Base-by-base conservation (phyloP, 2,113 vertebrate genomes). In the Hypanus sabinus region DNA sequence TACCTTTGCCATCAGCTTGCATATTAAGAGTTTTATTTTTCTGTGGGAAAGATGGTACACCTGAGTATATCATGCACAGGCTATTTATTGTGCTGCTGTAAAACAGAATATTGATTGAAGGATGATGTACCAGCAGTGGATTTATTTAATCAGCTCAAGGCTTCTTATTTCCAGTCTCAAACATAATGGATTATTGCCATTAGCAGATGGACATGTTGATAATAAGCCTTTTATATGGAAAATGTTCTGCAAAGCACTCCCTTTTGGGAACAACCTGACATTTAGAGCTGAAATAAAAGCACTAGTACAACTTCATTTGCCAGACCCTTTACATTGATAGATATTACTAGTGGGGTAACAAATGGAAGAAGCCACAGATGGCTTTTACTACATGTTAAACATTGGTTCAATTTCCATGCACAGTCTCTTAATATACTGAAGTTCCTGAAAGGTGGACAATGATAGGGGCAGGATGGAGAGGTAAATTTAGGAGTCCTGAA, bases 81-180 rank as follows among this genome's bases (percentile, higher is more conserved):
- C 57, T 88, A 24, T 88, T 88, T 65, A 90, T 65, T 90, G 85
- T 90, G 60, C 30, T 90, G 57, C 60, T 68, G 85, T 88, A 62
- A 88, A 88, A n/a, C 55, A 85, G 24, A 62, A 27, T 27, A 88
- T 88, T 62, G 83, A 65, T 65, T 90, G 85, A 90, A 90, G 30
- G 65, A 62, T 90, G 85, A 90, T 60, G 85, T 27, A 62, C 83
- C 27, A 5, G 83, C 60, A 36, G 62, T 60, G 85, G 85, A 90
- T 90, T 90, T 90, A 90, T 90, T 90, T 90, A 90, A 90, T 90
- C 85, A 90, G 85, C 85, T 90, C 85, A 90, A 90, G 60, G 60
- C 65, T 60, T 65, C 75, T 57, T 90, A 90, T 90, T 46, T 90
- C 85, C 85, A 90, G 60, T 90, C 85, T 33, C 60, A 65, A 90